Percentiles rank a stretch among this genome's conserved stretches.
Evolutionary conservation across 1,140 invertebrate species (phyloP).

Genomic region (Hyles vespertilio): DNA sequence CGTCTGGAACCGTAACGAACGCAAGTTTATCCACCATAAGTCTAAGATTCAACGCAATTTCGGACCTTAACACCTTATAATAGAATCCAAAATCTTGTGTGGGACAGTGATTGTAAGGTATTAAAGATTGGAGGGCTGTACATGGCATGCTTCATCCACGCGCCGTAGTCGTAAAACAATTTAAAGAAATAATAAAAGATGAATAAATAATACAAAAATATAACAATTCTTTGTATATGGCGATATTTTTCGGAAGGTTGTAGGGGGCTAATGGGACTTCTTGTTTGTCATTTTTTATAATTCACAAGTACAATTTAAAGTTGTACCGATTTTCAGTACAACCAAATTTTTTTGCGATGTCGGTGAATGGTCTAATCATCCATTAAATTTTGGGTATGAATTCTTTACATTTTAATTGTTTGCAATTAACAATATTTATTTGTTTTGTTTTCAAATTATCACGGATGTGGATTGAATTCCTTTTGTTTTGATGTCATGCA

Average conservation of each 20-base stretch:
- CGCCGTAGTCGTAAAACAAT: constrained; percentile 53
- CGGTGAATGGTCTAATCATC: too few species aligned
- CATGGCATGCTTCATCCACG: constrained; percentile 52
- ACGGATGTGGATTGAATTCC: too few species aligned
- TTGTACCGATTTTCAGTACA: not conserved
- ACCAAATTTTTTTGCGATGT: too few species aligned
- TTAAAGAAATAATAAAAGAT: constrained; percentile 40
- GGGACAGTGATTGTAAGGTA: not conserved
- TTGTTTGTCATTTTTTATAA: constrained; percentile 17
- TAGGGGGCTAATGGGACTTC: constrained; percentile 24
- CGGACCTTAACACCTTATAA: too few species aligned
- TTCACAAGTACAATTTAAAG: constrained; percentile 8
- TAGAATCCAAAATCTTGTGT: not conserved
- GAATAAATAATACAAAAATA: constrained; percentile 47
- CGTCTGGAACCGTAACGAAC: not conserved
- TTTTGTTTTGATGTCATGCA: too few species aligned
- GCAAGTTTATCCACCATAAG: not conserved
- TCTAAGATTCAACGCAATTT: not conserved
- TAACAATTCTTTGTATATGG: constrained; percentile 48
- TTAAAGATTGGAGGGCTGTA: not conserved
- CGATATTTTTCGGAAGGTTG: constrained; percentile 54
- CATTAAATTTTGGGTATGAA: too few species aligned
- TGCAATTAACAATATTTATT: too few species aligned
- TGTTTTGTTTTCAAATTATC: too few species aligned
- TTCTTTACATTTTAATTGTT: too few species aligned